Conservation (phyloP, 2,113 vertebrate genomes). For the Poeciliopsis prolifica region DNA sequence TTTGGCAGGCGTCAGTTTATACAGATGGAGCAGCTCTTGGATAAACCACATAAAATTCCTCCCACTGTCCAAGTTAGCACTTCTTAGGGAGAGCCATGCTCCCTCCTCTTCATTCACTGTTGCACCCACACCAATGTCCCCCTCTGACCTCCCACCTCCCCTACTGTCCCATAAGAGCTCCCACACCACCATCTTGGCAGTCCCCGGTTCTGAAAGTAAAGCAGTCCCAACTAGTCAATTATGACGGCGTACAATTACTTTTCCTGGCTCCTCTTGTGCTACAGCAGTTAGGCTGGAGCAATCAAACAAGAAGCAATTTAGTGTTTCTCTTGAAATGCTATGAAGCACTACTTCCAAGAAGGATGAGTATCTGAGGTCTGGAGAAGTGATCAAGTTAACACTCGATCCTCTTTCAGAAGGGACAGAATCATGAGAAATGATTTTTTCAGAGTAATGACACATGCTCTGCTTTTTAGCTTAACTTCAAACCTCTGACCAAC, state of each 20-base stretch:
- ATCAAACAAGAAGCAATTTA: constrained; percentile 40
- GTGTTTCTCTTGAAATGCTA: constrained; percentile 3
- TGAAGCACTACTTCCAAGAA: constrained; percentile 47
- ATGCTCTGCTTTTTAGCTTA: constrained; percentile 70
- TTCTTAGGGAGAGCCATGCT: constrained; percentile 75
- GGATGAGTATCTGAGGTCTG: constrained; percentile 47
- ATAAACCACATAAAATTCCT: constrained; percentile 87
- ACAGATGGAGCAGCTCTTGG: constrained; percentile 86
- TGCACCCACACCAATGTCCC: constrained; percentile 55
- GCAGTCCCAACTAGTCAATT: constrained; percentile 52
- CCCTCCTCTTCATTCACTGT: constrained; percentile 41
- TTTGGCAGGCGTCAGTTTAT: constrained; percentile 84
- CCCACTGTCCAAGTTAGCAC: constrained; percentile 85
- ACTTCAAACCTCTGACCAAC: constrained; percentile 61
- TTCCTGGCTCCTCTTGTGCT: constrained; percentile 35
- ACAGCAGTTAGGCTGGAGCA: constrained; percentile 61
- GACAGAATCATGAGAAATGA: constrained; percentile 66
- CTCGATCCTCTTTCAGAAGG: constrained; percentile 61
- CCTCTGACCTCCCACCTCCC: constrained; percentile 26
- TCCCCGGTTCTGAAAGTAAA: constrained; percentile 46
- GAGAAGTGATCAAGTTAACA: constrained; percentile 67
- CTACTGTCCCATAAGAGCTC: constrained; percentile 15
- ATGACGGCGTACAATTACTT: constrained; percentile 18
- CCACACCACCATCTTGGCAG: constrained; percentile 34
- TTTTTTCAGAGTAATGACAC: constrained; percentile 68